Base-by-base conservation (phyloP, 30 jellyfish, hydroid and myxozoan genomes). In the Sanderia malayensis region DNA sequence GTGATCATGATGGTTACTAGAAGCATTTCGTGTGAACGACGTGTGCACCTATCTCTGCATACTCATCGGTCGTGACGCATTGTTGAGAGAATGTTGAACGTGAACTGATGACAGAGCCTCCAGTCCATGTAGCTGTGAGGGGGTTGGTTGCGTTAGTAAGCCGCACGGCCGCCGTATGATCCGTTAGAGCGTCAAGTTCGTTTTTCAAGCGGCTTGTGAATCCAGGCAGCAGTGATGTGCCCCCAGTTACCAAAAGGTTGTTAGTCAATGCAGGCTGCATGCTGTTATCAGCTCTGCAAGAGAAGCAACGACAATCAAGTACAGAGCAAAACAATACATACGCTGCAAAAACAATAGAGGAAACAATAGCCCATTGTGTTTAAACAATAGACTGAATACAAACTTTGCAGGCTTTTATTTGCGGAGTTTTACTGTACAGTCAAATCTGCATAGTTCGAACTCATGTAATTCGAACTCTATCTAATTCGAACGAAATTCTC, bases 41-140 rank as follows among this genome's bases (percentile, higher is more conserved):
- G 22, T 61, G 80, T 0, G 98, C 74, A 17, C 98, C 98, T 21
- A 26, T 52, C 29, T 92, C 98, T 22, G 95, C 96, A 55, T 92
- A 92, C 74, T 84, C 90, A 37, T 92, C 98, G 26, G 92, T 79
- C 18, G 95, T 63, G 9, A 92, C 68, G 78, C 96, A 92, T 67
- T 84, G 95, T 31, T 79, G 86, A 3, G 82, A 47, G 79, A 73
- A 84, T 15, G 89, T 70, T n/a, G 98, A 80, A 21, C 83, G 70
- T 6, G 98, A 92, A 37, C 97, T 70, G 24, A 92, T 57, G 0
- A 92, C 83, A 1, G 98, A 85, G 26, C 97, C 98, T 7, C 98
- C 98, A n/a, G 78, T 61, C 98, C 98, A 92, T 8, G 98, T 57
- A 21, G 98, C 95, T 4, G 87, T 76, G 21, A 72, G 47, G 31